Evolutionary conservation across 2,113 vertebrate species (phyloP), one percentile per base, ranked within the genome.

Genomic region (Campylomormyrus numenius): DNA sequence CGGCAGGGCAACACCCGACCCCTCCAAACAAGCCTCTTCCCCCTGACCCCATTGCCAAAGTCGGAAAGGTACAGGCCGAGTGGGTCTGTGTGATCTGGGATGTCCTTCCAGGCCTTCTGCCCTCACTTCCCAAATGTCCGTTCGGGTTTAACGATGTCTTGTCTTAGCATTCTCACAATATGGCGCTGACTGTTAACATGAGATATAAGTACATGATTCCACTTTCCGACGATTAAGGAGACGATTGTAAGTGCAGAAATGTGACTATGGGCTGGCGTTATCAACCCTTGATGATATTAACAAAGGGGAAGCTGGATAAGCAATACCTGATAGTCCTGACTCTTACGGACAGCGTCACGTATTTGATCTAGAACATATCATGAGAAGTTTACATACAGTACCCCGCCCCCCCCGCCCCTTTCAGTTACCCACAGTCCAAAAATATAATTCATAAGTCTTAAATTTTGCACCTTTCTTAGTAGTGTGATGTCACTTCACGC

Each of bases 1-100:
- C 88, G 90, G 91, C 92, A 35, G 91, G 91, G 91, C 91, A 93
- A 50, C 91, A 96, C 80, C 97, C 96, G 0, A 95, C 95, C 0
- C 96, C 97, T 5, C 97, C 97, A 17, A 94, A 92, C 94, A 96
- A 96, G 95, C 97, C 97, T 89, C 96, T 97, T 88, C 97, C 97
- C 80, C 97, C 97, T 48, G 96, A 97, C 94, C 98, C 98, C 35
- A 85, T 92, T 80, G 89, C 94, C 92, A 96, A 94, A 92, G 91
- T 91, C 91, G 89, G 88, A 91, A 96, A 97, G 97, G 96, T 96
- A 96, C 94, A 90, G 70, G 74, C 62, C 89, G 90, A 91, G 92
- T 92, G 92, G 91, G 31, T 50, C 88, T 58, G 35, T 35, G 35
- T 35, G 35, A 2, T 35, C 35, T 58, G 6, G 53, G 56, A 24